Evolutionary conservation across 1,140 invertebrate genomes (phyloP).

Genomic region (Ceratitis capitata): DNA sequence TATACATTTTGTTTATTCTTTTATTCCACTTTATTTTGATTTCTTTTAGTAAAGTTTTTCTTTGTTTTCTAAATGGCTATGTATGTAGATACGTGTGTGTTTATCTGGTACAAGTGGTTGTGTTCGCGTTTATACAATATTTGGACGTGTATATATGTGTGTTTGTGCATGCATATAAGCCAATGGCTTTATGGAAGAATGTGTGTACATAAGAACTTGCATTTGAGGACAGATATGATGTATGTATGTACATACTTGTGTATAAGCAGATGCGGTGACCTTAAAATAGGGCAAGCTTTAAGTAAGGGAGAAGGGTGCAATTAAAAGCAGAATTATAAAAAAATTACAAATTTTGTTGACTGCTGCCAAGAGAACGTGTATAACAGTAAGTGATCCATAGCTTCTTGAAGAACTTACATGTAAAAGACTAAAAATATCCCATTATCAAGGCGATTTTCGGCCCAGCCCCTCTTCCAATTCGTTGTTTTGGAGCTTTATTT

Average conservation of each 20-base stretch:
- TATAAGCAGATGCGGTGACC: neutral
- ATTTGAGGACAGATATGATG: neutral
- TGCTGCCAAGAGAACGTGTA: too few species aligned
- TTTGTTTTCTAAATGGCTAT: neutral
- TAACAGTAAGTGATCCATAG: too few species aligned
- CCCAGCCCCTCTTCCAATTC: too few species aligned
- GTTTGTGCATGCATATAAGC: neutral
- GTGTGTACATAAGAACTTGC: neutral
- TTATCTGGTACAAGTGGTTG: conserved; percentile 10
- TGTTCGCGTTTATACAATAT: too few species aligned
- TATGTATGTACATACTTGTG: neutral
- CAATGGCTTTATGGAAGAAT: neutral
- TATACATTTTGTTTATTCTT: neutral
- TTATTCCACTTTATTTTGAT: neutral
- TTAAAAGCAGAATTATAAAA: neutral
- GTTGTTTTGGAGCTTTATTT: too few species aligned
- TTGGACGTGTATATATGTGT: neutral
- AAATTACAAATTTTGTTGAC: too few species aligned
- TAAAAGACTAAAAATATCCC: too few species aligned
- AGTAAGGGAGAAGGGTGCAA: neutral
- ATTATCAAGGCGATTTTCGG: too few species aligned
- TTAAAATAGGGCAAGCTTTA: neutral
- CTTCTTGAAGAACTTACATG: too few species aligned
- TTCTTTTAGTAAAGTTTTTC: neutral
- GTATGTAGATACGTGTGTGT: neutral